Percentiles rank a stretch among this genome's conserved stretches.
Conservation (phyloP, 2,113 vertebrate genomes). For the Indri indri region DNA sequence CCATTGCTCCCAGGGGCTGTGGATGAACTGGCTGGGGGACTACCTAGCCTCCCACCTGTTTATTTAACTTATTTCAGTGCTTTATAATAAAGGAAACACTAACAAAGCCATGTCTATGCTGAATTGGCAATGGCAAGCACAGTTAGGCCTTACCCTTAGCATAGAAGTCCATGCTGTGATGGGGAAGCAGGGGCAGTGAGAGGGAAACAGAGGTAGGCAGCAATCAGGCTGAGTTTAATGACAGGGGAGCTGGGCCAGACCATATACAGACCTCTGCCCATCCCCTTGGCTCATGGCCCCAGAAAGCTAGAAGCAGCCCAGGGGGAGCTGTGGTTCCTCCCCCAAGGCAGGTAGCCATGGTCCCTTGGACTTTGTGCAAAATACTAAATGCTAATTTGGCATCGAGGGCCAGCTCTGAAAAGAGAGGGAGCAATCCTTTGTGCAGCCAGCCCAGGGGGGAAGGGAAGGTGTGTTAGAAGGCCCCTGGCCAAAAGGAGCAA, state of each 20-base stretch:
- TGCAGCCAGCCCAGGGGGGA: slow-evolving; percentile 31
- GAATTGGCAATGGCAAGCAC: slow-evolving; percentile 55
- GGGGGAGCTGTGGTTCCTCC: slow-evolving; percentile 43
- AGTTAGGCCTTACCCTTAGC: slow-evolving; percentile 22
- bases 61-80: slow-evolving; percentile 82
- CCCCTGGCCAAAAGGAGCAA: slow-evolving; percentile 58
- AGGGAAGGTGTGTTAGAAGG: slow-evolving; percentile 6
- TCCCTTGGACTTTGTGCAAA: slow-evolving; percentile 76
- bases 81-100: slow-evolving; percentile 83
- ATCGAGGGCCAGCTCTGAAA: slow-evolving; percentile 63
- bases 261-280: slow-evolving; percentile 70
- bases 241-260: slow-evolving; percentile 61
- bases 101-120: slow-evolving; percentile 76
- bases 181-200: slow-evolving; percentile 55
- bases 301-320: slow-evolving; percentile 75
- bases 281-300: slow-evolving; percentile 58
- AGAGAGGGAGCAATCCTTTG: slow-evolving; percentile 31
- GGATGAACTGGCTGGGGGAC: slow-evolving; percentile 63
- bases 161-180: background rate
- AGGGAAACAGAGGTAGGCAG: slow-evolving; percentile 74
- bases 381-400: slow-evolving; percentile 86
- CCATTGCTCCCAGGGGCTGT: slow-evolving; percentile 49
- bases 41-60: slow-evolving; percentile 69
- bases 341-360: slow-evolving; percentile 64
- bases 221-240: slow-evolving; percentile 80